phyloP scores from a whole-genome alignment of 2,797 vertebrate species.

The Tauraco hartlaubi region DNA sequence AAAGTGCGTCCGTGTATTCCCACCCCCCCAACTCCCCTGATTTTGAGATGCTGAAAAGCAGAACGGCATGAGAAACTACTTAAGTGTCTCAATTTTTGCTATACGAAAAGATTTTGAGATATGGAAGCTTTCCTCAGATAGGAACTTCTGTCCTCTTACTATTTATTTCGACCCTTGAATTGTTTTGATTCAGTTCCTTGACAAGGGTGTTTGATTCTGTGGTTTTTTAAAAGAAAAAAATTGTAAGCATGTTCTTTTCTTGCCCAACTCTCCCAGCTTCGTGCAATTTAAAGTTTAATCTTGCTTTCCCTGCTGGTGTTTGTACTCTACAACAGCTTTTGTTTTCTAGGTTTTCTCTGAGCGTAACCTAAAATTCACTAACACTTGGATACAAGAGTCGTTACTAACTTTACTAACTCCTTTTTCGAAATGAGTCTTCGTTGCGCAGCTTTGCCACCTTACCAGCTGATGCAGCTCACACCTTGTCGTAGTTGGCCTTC shows the following conservation, averaged over 20 bases:
- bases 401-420: background rate
- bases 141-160: background rate
- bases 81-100: background rate
- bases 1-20: background rate
- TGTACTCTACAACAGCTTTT: background rate
- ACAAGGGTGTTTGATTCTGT: background rate
- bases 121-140: background rate
- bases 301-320: background rate
- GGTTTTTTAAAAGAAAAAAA: background rate
- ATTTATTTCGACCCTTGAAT: background rate
- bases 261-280: background rate
- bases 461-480: background rate
- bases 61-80: accelerated
- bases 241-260: background rate
- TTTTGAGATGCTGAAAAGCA: background rate
- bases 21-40: too few species aligned
- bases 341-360: background rate
- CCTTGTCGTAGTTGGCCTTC: background rate
- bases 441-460: background rate
- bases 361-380: background rate
- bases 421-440: background rate
- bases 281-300: background rate
- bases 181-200: background rate
- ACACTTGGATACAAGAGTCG: accelerated
- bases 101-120: background rate